Conservation (phyloP, 2,888 invertebrate species). For the Scrobipalpa costella region DNA sequence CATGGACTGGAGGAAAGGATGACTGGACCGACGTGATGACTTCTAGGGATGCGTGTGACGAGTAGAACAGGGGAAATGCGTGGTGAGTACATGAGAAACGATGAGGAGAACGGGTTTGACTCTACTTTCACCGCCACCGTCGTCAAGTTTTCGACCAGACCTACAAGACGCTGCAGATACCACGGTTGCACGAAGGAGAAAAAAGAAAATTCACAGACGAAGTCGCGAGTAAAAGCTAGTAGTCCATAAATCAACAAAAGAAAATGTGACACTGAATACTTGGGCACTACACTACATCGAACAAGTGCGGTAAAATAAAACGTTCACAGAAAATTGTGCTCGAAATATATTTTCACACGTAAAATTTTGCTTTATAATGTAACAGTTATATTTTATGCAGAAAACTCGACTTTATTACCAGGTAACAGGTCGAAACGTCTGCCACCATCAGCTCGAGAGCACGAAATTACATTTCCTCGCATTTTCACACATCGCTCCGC, state of each 20-base stretch:
- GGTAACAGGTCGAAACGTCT: constrained; percentile 19
- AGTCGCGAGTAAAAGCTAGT: too few relatives aligned
- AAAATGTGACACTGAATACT: background rate
- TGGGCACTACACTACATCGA: background rate
- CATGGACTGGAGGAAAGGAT: too few relatives aligned
- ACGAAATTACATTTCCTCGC: constrained; percentile 49
- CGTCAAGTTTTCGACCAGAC: too few relatives aligned
- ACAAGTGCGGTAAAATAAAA: constrained; percentile 3
- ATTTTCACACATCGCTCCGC: constrained; percentile 48
- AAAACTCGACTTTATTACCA: constrained; percentile 32
- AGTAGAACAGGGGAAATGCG: too few relatives aligned
- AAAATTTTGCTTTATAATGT: background rate
- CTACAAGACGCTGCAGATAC: too few relatives aligned
- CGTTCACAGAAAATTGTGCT: background rate
- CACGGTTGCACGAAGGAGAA: too few relatives aligned
- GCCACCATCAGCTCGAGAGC: constrained; percentile 22
- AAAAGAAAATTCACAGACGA: too few relatives aligned
- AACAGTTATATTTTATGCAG: constrained; percentile 27
- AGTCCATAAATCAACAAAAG: background rate
- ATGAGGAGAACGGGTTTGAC: too few relatives aligned
- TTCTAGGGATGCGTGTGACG: too few relatives aligned
- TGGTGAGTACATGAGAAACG: too few relatives aligned
- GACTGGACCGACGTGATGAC: too few relatives aligned
- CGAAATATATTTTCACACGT: constrained; percentile 7
- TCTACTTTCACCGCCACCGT: too few relatives aligned